Evolutionary conservation across 2,888 invertebrate genomes (phyloP).

Genomic region (Hemicrepidius hirtus): DNA sequence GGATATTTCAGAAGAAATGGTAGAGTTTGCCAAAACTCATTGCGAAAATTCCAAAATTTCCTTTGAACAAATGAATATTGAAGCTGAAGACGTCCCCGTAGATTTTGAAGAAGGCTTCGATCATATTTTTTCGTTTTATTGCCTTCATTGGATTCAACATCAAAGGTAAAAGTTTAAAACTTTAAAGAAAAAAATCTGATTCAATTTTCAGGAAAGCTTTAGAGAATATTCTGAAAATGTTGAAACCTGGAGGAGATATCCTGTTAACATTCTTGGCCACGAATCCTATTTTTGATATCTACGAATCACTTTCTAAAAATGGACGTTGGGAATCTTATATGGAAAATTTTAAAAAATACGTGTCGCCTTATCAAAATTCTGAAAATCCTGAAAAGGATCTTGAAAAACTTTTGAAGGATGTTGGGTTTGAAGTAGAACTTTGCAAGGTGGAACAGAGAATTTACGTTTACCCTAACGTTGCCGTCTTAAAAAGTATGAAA

Average conservation of each 20-base stretch:
- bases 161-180: conserved; percentile 75
- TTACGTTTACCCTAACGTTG: conserved; percentile 74
- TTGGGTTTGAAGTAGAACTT: conserved; percentile 76
- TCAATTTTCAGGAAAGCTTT: conserved; percentile 75
- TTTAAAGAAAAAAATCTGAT: background rate
- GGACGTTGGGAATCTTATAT: conserved; percentile 79
- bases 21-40: conserved; percentile 77
- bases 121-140: conserved; percentile 85
- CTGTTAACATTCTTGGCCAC: conserved; percentile 81
- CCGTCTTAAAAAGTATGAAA: conserved; percentile 64
- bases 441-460: conserved; percentile 75
- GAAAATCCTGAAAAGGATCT: conserved; percentile 69
- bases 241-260: conserved; percentile 81
- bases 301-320: conserved; percentile 76
- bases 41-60: conserved; percentile 72
- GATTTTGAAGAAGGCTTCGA: conserved; percentile 75
- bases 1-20: conserved; percentile 84
- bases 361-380: conserved; percentile 81
- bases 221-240: conserved; percentile 78
- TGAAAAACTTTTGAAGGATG: conserved; percentile 72
- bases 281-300: conserved; percentile 82
- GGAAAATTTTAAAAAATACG: conserved; percentile 78
- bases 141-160: conserved; percentile 86
- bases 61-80: conserved; percentile 77
- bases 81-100: conserved; percentile 72